Conservation (phyloP, 2,113 vertebrate genomes). For the Synodontis membranacea region DNA sequence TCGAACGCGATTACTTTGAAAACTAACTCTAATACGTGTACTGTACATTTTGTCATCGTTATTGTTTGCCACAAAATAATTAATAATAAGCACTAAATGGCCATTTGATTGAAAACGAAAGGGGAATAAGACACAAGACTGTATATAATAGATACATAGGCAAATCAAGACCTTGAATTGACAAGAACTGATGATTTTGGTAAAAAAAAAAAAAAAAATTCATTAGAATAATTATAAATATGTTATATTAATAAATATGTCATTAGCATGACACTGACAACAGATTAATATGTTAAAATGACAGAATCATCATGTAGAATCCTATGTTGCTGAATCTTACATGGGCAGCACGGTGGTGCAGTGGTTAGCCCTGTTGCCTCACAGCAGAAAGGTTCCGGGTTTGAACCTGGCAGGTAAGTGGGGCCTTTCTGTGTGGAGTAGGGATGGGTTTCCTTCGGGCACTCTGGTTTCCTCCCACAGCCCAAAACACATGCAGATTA, state of each 20-base stretch:
- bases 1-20: too few relatives aligned
- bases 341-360: too few relatives aligned
- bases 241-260: not conserved
- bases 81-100: not conserved
- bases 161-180: not conserved
- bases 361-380: too few relatives aligned
- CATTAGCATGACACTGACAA: not conserved
- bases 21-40: too few relatives aligned
- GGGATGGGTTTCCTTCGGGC: too few relatives aligned
- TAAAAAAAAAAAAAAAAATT: not conserved
- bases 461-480: too few relatives aligned
- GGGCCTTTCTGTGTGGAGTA: too few relatives aligned
- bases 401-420: too few relatives aligned
- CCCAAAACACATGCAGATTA: too few relatives aligned
- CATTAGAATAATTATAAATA: too few relatives aligned
- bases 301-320: not conserved
- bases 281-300: constrained; percentile 1
- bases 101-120: not conserved
- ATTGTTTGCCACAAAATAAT: not conserved
- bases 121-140: not conserved
- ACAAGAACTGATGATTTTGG: not conserved
- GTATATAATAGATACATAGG: not conserved
- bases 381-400: too few relatives aligned
- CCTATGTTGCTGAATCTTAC: not conserved
- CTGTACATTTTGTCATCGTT: not conserved